Percentiles rank a stretch among this genome's conserved stretches.
Evolutionary conservation across 1,140 invertebrate genomes (phyloP).

Genomic region (Ceratosolen fusciceps): DNA sequence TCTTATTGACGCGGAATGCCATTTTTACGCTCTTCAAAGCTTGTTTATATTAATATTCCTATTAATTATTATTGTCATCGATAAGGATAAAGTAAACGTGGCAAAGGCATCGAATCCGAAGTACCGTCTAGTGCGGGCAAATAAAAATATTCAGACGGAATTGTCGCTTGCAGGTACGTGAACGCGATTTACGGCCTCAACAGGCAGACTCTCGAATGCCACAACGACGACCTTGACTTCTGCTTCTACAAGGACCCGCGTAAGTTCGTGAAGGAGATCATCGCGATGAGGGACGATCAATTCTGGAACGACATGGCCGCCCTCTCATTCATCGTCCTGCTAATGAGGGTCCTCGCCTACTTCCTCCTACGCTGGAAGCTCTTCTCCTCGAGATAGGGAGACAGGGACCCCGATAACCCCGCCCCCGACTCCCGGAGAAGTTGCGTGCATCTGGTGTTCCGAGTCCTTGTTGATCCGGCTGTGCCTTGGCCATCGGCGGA

Average conservation of each 20-base stretch:
- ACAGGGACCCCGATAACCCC: not conserved
- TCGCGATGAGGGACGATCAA: constrained; percentile 84
- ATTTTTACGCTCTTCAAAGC: too few relatives aligned
- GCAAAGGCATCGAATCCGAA: not conserved
- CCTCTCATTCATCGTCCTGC: constrained; percentile 78
- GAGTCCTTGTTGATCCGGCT: too few relatives aligned
- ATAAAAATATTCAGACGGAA: too few relatives aligned
- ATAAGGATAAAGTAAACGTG: too few relatives aligned
- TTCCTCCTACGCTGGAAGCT: constrained; percentile 87
- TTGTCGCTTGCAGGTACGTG: constrained; percentile 73
- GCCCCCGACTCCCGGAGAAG: too few relatives aligned
- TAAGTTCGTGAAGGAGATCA: constrained; percentile 84
- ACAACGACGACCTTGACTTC: constrained; percentile 70
- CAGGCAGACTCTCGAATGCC: constrained; percentile 77
- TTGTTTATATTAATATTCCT: too few relatives aligned
- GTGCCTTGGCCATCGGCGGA: not conserved
- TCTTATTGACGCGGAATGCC: too few relatives aligned
- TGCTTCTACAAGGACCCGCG: constrained; percentile 84
- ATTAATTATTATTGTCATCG: too few relatives aligned
- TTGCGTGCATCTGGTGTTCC: not conserved
- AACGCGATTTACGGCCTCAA: constrained; percentile 87
- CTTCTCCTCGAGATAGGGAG: constrained; percentile 74
- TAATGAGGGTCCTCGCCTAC: constrained; percentile 82
- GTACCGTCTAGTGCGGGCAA: not conserved
- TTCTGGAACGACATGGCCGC: constrained; percentile 88